Percentiles rank a stretch among this genome's conserved stretches.
These are phyloP conservation scores for Cyanoramphus novaezelandiae DNA, from an alignment of 2,113 vertebrate genomes.

Conservation along the genomic window DNA sequence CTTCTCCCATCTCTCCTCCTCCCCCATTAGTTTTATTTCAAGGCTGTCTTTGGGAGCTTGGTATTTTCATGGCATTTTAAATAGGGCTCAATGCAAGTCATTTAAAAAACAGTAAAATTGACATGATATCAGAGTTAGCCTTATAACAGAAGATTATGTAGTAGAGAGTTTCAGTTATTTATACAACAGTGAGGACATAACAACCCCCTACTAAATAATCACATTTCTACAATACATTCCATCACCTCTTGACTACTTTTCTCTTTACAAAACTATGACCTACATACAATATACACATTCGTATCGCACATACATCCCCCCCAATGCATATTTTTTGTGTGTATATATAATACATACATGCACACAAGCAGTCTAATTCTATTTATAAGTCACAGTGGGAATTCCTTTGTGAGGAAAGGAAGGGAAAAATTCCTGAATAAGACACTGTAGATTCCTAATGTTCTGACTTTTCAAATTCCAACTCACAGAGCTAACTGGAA, in stretches of 20 bases:
- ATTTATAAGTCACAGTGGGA: constrained; percentile 84
- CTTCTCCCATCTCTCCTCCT: neutral
- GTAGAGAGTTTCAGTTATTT: constrained; percentile 74
- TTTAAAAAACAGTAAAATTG: constrained; percentile 60
- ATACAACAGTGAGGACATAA: constrained; percentile 72
- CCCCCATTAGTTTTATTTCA: constrained; percentile 39
- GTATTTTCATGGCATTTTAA: constrained; percentile 74
- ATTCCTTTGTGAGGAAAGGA: constrained; percentile 80
- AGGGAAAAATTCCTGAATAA: constrained; percentile 78
- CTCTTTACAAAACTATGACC: constrained; percentile 71
- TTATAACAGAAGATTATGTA: constrained; percentile 74
- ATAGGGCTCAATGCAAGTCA: constrained; percentile 59
- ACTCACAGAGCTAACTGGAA: constrained; percentile 78
- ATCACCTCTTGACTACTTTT: constrained; percentile 71
- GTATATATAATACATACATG: constrained; percentile 78
- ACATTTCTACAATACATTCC: constrained; percentile 77
- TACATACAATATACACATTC: constrained; percentile 77
- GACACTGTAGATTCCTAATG: constrained; percentile 77
- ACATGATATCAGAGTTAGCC: constrained; percentile 81
- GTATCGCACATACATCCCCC: constrained; percentile 74
- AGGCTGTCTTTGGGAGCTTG: constrained; percentile 72
- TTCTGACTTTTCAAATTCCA: constrained; percentile 76
- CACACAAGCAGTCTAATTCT: constrained; percentile 79
- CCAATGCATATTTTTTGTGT: constrained; percentile 79
- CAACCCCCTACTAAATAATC: constrained; percentile 74